Evolutionary conservation across 2,113 vertebrate species (phyloP), one percentile per base, ranked within the genome.

Genomic region (Euleptes europaea): DNA sequence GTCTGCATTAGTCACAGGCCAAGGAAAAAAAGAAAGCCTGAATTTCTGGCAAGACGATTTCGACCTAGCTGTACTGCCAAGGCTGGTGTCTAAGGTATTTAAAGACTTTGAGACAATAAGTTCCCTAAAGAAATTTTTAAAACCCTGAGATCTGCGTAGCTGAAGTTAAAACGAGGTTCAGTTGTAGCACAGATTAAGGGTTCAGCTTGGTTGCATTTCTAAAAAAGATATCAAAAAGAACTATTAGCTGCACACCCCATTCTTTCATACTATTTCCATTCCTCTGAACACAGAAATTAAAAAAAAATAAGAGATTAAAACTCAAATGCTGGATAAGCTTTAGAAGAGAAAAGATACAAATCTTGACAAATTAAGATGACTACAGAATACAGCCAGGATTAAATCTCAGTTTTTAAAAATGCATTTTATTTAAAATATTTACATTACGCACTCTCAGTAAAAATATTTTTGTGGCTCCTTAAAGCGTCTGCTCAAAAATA

Each of bases 271-370:
- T 73, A 70, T 85, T 79, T 54, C 69, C 3, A 60, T 84, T 65
- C 74, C 5, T 83, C 88, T 89, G 65, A 86, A 38, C 44, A 79
- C 28, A 87, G 47, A 70, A 87, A 63, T 63, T 23, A 88, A n/a
- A 82, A 75, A 17, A 86, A n/a, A n/a, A 87, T 0, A 83, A 86
- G 85, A 88, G 60, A 1, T 63, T 57, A 87, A 80, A 90, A 89
- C 83, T 3, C 28, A 82, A 66, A 76, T 67, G 0, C 2, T 38
- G 26, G 26, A 0, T 80, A 86, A 89, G 1, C 35, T 28, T 33
- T 77, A 47, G 3, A 73, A 44, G 81, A 67, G 63, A 88, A 9
- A 35, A 44, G 47, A 77, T 28, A 88, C 21, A 78, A 31, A 88
- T 47, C 82, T 38, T 78, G 35, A 87, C 1, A 85, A 88, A 86